phyloP scores from a whole-genome alignment of 2,113 vertebrate species.

The Mugil cephalus region DNA sequence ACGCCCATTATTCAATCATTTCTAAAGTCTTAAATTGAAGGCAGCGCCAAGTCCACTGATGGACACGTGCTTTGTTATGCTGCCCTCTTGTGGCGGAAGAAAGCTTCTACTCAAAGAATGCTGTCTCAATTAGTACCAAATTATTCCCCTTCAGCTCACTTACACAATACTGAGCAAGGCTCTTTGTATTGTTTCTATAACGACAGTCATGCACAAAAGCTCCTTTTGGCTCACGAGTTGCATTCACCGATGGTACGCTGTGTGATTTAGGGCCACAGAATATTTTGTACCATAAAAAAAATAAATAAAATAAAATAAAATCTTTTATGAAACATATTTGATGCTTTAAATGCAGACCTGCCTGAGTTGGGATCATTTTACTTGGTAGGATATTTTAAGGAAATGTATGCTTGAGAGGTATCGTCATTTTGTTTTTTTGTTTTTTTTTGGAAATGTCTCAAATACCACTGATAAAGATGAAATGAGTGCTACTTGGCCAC shows the following conservation, averaged over 20 bases:
- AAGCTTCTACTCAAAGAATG: conserved; percentile 69
- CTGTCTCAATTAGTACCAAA: conserved; percentile 75
- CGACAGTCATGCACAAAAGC: conserved; percentile 75
- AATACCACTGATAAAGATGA: conserved; percentile 27
- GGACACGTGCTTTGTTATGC: conserved; percentile 48
- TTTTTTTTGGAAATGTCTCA: conserved; percentile 22
- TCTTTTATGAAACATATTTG: conserved; percentile 53
- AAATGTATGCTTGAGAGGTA: conserved; percentile 33
- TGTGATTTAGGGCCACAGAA: conserved; percentile 63
- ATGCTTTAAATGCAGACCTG: conserved; percentile 70
- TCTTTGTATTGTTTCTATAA: conserved; percentile 78
- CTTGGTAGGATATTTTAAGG: conserved; percentile 44
- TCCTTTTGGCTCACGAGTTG: conserved; percentile 69
- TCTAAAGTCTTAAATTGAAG: not conserved
- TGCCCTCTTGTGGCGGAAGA: conserved; percentile 78
- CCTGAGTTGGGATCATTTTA: conserved; percentile 49
- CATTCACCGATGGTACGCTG: conserved; percentile 58
- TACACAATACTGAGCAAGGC: conserved; percentile 76
- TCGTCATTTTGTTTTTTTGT: conserved; percentile 22
- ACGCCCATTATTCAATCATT: conserved; percentile 14
- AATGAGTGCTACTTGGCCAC: conserved; percentile 15
- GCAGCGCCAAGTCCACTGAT: not conserved
- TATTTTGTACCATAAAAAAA: conserved; percentile 65
- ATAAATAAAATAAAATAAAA: no score
- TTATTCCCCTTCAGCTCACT: conserved; percentile 79